phyloP scores from a whole-genome alignment of 2,797 vertebrate species.

The Coendou prehensilis region DNA sequence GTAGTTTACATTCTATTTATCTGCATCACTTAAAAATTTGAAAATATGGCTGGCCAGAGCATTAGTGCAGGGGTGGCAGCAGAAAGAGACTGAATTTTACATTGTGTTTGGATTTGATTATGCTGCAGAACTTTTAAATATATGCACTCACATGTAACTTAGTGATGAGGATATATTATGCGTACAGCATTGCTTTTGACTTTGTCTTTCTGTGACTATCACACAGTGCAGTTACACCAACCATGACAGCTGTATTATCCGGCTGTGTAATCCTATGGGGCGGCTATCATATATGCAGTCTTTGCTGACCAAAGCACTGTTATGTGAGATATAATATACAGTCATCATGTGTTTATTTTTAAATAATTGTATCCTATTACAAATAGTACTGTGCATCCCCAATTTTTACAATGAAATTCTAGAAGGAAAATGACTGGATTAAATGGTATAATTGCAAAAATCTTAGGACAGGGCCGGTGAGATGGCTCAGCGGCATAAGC shows the following conservation, averaged over 20 bases:
- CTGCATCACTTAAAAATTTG: not conserved
- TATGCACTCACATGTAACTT: too few relatives aligned
- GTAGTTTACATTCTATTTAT: not conserved
- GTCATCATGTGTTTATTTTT: not conserved
- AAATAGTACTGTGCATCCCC: not conserved
- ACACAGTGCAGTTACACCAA: not conserved
- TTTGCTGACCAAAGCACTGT: not conserved
- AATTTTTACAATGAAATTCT: not conserved
- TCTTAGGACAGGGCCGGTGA: not conserved
- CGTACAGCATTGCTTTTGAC: not conserved
- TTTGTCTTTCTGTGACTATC: not conserved
- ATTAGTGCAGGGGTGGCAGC: accelerated
- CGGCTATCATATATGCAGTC: not conserved
- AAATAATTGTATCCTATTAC: not conserved
- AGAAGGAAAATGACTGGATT: not conserved
- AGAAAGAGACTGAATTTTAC: not conserved
- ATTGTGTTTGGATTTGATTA: not conserved
- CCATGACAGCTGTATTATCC: not conserved
- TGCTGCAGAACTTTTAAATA: not conserved
- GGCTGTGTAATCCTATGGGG: not conserved
- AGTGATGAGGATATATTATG: not conserved
- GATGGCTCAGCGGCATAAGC: too few relatives aligned
- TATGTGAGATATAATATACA: not conserved
- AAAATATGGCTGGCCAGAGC: not conserved
- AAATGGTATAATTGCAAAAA: not conserved